Evolutionary conservation across 2,888 invertebrate species (phyloP).

Genomic region (Plebejus anna): DNA sequence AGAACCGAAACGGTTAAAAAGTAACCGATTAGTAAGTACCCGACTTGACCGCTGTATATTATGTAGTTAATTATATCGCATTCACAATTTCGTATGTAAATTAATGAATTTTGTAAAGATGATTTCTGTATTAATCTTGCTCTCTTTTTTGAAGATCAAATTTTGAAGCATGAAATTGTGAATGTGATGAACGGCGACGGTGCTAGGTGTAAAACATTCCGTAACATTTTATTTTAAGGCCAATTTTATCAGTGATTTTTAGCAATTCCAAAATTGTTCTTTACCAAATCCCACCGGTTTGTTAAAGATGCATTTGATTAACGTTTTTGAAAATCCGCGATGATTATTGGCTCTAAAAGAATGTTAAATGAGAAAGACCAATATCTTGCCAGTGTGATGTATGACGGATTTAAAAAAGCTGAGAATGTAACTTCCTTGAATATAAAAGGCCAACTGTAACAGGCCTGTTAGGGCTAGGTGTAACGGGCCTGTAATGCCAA

Average conservation of each 20-base stretch:
- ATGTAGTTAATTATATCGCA: constrained; percentile 13
- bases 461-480: background rate
- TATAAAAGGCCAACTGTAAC: background rate
- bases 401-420: constrained; percentile 5
- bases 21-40: background rate
- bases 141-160: constrained; percentile 13
- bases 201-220: constrained; percentile 51
- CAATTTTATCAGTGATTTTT: constrained; percentile 18
- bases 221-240: constrained; percentile 29
- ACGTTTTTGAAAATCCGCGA: background rate
- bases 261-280: constrained; percentile 7
- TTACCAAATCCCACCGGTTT: constrained; percentile 11
- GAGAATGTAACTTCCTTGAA: constrained; percentile 10
- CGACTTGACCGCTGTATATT: constrained; percentile 1
- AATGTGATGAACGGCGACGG: constrained; percentile 48
- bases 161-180: constrained; percentile 12
- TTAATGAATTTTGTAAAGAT: background rate
- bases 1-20: constrained; percentile 27
- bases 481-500: background rate
- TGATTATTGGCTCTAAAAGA: constrained; percentile 7
- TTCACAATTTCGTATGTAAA: constrained; percentile 17
- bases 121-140: constrained; percentile 6
- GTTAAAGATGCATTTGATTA: background rate
- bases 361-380: constrained; percentile 14
- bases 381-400: constrained; percentile 14